Conservation (phyloP, 2,797 vertebrate species). For the Sphenopsis melanotis region DNA sequence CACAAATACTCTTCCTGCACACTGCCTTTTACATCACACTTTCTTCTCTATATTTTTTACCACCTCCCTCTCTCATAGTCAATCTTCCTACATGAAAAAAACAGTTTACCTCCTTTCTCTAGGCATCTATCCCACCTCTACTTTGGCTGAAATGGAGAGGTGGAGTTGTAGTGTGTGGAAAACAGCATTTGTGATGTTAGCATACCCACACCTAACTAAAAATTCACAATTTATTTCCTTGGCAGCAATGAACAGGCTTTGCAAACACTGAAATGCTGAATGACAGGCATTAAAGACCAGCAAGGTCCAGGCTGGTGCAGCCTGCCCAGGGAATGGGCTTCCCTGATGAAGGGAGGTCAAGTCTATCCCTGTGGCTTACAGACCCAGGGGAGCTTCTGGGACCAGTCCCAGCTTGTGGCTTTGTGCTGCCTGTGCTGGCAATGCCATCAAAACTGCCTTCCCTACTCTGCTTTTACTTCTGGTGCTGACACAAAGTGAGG, state of each 20-base stretch:
- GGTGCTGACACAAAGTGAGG: accelerated
- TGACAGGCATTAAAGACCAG: background rate
- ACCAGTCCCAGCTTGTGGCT: background rate
- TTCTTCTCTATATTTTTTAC: background rate
- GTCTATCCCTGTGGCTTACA: background rate
- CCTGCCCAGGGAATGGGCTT: background rate
- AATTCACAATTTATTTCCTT: background rate
- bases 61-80: background rate
- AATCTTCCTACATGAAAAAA: background rate
- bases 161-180: background rate
- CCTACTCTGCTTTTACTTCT: background rate
- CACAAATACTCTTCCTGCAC: background rate
- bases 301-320: background rate
- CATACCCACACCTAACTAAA: background rate
- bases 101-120: background rate
- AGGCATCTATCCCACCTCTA: background rate
- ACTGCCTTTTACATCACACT: accelerated
- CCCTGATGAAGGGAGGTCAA: accelerated
- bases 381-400: background rate
- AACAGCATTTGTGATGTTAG: background rate
- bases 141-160: background rate
- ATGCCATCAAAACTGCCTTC: background rate
- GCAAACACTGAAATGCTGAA: background rate
- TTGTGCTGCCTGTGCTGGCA: background rate
- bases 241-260: background rate